Evolutionary conservation across 2,113 vertebrate species (phyloP).

Genomic region (Colaptes auratus): DNA sequence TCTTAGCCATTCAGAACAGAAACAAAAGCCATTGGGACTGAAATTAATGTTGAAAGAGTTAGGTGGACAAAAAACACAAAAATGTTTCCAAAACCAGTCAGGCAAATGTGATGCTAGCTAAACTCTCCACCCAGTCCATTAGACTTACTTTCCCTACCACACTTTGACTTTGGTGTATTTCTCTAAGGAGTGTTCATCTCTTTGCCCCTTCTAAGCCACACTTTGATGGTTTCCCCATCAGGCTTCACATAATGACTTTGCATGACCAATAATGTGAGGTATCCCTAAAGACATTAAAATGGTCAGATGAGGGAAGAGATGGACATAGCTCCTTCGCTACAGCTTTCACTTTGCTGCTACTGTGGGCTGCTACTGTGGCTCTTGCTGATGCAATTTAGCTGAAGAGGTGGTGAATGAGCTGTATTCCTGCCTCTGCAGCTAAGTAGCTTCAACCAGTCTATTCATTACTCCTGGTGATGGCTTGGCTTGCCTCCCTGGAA

Average conservation of each 20-base stretch:
- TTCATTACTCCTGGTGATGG: not conserved
- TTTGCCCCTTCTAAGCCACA: not conserved
- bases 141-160: not conserved
- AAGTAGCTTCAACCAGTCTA: not conserved
- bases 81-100: slow-evolving; percentile 1
- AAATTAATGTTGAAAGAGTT: not conserved
- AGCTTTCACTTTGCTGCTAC: not conserved
- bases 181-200: not conserved
- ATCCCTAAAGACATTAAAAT: not conserved
- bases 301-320: not conserved
- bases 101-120: not conserved
- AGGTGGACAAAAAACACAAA: not conserved
- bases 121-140: not conserved
- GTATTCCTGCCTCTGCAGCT: not conserved
- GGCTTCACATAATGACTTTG: not conserved
- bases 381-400: not conserved
- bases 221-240: not conserved
- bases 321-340: not conserved
- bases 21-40: not conserved
- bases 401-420: not conserved
- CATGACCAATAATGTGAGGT: not conserved
- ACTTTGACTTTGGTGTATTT: not conserved
- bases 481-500: not conserved
- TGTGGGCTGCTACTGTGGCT: not conserved
- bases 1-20: not conserved